phyloP scores from a whole-genome alignment of 1,140 invertebrate species.

The Zaprionus inermis region DNA sequence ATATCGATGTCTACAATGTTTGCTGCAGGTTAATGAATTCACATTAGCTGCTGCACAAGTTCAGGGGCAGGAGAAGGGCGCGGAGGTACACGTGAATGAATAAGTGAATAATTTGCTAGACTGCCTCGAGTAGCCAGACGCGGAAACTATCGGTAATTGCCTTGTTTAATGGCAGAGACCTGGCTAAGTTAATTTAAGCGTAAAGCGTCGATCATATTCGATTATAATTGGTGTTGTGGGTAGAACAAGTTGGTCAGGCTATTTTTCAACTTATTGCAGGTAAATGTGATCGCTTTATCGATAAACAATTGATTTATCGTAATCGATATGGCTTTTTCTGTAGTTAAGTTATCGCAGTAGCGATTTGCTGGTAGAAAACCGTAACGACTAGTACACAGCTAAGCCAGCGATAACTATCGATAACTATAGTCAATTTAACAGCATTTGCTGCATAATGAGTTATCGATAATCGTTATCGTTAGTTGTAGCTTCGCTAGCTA shows the following conservation, averaged over 20 bases:
- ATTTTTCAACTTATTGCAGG: too few relatives aligned
- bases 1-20: conserved; percentile 14
- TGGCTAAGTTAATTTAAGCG: not conserved
- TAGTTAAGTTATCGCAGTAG: too few relatives aligned
- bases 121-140: too few relatives aligned
- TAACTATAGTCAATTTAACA: not conserved
- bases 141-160: not conserved
- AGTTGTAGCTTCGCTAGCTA: not conserved
- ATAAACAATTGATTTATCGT: too few relatives aligned
- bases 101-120: conserved; percentile 11
- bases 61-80: too few relatives aligned
- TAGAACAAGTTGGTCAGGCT: too few relatives aligned
- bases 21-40: conserved; percentile 25
- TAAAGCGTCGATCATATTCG: not conserved
- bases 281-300: too few relatives aligned
- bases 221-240: not conserved
- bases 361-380: too few relatives aligned
- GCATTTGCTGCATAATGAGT: too few relatives aligned
- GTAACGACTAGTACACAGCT: not conserved
- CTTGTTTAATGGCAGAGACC: not conserved
- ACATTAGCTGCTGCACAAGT: conserved; percentile 11
- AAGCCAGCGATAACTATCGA: not conserved
- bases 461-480: not conserved
- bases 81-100: not conserved
- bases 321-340: not conserved